These are phyloP conservation scores for Eonycteris spelaea DNA, from an alignment of 2,113 vertebrate genomes.

Conservation along the genomic window DNA sequence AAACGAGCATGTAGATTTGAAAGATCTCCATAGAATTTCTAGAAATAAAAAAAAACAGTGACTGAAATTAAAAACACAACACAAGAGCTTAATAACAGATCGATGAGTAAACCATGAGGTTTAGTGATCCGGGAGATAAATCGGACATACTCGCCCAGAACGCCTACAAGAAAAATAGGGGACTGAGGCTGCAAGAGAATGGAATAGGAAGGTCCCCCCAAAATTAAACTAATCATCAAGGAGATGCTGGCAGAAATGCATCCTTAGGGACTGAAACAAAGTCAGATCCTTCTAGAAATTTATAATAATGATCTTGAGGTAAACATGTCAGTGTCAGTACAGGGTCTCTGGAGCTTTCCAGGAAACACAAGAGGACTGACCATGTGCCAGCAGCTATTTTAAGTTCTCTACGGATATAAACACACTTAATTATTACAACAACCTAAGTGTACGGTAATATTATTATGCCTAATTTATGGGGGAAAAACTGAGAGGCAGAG, in stretches of 20 bases:
- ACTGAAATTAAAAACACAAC: constrained; percentile 18
- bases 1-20: neutral
- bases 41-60: constrained; percentile 13
- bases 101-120: neutral
- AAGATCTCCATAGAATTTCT: neutral
- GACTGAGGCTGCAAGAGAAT: neutral
- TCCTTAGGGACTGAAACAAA: neutral
- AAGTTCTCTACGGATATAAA: neutral
- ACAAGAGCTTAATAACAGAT: neutral
- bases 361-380: neutral
- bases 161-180: neutral
- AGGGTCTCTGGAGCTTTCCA: neutral
- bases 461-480: neutral
- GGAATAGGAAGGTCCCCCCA: neutral
- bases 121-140: neutral
- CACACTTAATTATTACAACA: neutral
- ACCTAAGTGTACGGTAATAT: neutral
- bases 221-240: neutral
- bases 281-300: neutral
- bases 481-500: neutral
- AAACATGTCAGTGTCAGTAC: neutral
- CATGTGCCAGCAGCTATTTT: neutral
- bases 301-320: neutral
- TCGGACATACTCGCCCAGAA: neutral
- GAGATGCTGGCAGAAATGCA: neutral